These are phyloP conservation scores for Germaria angustata DNA, from an alignment of 2,888 invertebrate genomes.

Conservation along the genomic window DNA sequence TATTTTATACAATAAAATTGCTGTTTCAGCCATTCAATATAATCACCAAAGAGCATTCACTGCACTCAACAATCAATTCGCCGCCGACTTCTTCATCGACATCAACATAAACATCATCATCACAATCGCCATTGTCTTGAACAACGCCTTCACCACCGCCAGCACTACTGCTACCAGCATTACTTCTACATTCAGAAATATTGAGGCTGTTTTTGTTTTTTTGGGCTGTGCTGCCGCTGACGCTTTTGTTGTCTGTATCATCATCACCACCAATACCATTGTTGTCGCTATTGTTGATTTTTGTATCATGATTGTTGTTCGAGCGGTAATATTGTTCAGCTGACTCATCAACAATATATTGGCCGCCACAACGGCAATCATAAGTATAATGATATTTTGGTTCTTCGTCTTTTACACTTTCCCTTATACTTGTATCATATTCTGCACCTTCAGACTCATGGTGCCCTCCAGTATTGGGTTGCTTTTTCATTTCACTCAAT, in stretches of 20 bases:
- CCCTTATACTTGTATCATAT: neutral
- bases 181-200: conserved; percentile 16
- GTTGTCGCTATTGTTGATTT: conserved; percentile 46
- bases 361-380: conserved; percentile 87
- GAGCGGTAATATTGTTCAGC: conserved; percentile 67
- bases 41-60: conserved; percentile 88
- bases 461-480: conserved; percentile 53
- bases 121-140: conserved; percentile 44
- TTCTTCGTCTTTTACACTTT: conserved; percentile 16
- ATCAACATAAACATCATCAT: conserved; percentile 26
- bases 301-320: conserved; percentile 36
- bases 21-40: conserved; percentile 72
- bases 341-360: conserved; percentile 77
- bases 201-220: conserved; percentile 54
- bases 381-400: conserved; percentile 79
- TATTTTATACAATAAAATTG: conserved; percentile 55
- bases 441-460: conserved; percentile 41
- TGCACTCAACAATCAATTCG: conserved; percentile 83
- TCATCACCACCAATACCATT: conserved; percentile 42
- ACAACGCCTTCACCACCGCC: conserved; percentile 33
- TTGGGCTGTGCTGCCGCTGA: conserved; percentile 37
- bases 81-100: conserved; percentile 73
- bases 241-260: conserved; percentile 47
- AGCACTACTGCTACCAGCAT: conserved; percentile 31
- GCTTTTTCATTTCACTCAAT: conserved; percentile 81